These are phyloP conservation scores for Neodontobutis hainanensis DNA, from an alignment of 2,113 vertebrate genomes.

Conservation along the genomic window DNA sequence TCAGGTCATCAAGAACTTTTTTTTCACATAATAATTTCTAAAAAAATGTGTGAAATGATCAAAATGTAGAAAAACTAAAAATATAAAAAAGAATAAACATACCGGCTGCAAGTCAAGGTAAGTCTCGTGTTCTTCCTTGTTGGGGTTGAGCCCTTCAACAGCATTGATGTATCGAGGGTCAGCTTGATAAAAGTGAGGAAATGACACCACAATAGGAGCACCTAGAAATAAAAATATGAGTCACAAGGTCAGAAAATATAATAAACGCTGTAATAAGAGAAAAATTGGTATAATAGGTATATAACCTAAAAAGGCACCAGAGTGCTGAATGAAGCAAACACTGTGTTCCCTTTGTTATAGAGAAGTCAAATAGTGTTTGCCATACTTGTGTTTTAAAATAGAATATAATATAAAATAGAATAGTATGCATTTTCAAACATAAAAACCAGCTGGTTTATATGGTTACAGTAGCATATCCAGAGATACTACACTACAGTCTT, in stretches of 20 bases:
- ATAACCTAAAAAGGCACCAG: not conserved
- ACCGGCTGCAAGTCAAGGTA: conserved; percentile 96
- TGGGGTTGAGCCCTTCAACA: conserved; percentile 88
- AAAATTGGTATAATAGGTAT: not conserved
- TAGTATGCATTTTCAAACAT: not conserved
- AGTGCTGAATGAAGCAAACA: not conserved
- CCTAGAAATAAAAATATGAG: conserved; percentile 70
- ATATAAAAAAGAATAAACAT: conserved; percentile 32
- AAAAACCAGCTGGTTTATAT: conserved; percentile 8
- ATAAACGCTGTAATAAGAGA: conserved; percentile 25
- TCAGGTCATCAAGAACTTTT: not conserved
- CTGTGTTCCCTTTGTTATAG: too few relatives aligned
- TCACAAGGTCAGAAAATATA: conserved; percentile 1
- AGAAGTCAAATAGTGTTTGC: too few relatives aligned
- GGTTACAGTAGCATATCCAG: conserved; percentile 7
- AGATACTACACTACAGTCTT: conserved; percentile 1
- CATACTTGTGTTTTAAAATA: not conserved
- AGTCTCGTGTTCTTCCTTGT: conserved; percentile 89
- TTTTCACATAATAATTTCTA: not conserved
- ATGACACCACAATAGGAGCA: conserved; percentile 92
- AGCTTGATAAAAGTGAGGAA: conserved; percentile 96
- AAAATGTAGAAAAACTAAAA: not conserved
- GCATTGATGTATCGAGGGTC: conserved; percentile 84
- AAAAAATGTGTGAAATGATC: not conserved
- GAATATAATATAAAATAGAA: not conserved